phyloP scores from a whole-genome alignment of 2,113 vertebrate species.

The Tragelaphus buxtoni region DNA sequence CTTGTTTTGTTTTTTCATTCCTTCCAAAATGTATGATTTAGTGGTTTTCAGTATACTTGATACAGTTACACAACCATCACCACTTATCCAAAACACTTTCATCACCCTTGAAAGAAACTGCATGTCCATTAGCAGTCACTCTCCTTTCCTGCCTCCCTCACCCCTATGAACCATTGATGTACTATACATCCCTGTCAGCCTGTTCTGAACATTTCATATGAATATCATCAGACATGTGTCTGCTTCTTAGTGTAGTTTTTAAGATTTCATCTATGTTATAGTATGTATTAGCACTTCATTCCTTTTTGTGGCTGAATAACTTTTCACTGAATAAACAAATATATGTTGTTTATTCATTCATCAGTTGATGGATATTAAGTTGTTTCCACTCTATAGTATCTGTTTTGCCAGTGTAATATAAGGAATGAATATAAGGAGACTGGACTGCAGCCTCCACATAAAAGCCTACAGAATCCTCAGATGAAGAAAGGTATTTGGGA shows the following conservation, averaged over 20 bases:
- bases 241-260: background rate
- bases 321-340: background rate
- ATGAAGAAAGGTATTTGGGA: background rate
- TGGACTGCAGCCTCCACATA: background rate
- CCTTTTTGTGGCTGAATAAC: background rate
- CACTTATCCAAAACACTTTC: background rate
- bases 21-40: background rate
- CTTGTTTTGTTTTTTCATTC: background rate
- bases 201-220: background rate
- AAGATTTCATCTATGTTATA: background rate
- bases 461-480: background rate
- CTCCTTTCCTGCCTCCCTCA: background rate
- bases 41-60: background rate
- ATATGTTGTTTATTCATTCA: background rate
- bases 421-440: background rate
- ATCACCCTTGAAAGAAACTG: background rate
- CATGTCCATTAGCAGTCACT: background rate
- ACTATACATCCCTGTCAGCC: background rate
- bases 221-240: background rate
- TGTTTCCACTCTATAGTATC: background rate
- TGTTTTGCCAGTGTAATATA: background rate
- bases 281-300: background rate
- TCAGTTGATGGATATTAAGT: background rate
- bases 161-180: background rate
- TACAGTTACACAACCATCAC: background rate